A percentile compares a stretch with the other conserved stretches of the same genome.
These are phyloP conservation scores for Gobio occitaniae DNA, from an alignment of 2,797 vertebrate species.

Conservation along the genomic window DNA sequence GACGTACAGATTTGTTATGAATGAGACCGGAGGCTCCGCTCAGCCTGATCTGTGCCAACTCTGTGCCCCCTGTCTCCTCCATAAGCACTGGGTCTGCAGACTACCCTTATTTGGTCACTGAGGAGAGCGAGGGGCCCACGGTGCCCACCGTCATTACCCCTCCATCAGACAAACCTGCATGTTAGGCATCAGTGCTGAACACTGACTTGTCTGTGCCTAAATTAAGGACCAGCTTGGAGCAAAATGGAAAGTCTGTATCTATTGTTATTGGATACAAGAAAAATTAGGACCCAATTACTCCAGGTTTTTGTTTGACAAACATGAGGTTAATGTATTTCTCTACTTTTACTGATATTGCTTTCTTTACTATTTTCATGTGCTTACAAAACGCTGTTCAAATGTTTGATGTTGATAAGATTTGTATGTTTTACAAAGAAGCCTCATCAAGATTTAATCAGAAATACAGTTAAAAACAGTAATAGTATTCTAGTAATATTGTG, in stretches of 20 bases:
- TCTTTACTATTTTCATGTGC: background rate
- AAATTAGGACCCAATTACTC: background rate
- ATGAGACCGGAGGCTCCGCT: conserved; percentile 59
- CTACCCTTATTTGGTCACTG: conserved; percentile 78
- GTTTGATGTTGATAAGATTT: background rate
- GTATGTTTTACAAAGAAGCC: background rate
- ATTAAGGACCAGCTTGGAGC: background rate
- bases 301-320: background rate
- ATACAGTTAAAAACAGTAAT: too few relatives aligned
- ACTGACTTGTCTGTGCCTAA: background rate
- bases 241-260: background rate
- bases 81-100: conserved; percentile 68
- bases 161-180: conserved; percentile 59
- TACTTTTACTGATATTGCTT: background rate
- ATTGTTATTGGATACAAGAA: background rate
- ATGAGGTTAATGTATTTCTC: background rate
- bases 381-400: background rate
- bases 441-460: background rate
- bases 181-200: background rate
- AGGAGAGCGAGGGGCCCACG: conserved; percentile 40
- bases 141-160: conserved; percentile 38
- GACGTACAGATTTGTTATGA: conserved; percentile 73
- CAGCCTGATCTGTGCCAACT: conserved; percentile 69
- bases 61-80: conserved; percentile 61
- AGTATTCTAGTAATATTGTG: background rate